phyloP scores from a whole-genome alignment of 2,113 vertebrate species.

The Hiodon tergisus region DNA sequence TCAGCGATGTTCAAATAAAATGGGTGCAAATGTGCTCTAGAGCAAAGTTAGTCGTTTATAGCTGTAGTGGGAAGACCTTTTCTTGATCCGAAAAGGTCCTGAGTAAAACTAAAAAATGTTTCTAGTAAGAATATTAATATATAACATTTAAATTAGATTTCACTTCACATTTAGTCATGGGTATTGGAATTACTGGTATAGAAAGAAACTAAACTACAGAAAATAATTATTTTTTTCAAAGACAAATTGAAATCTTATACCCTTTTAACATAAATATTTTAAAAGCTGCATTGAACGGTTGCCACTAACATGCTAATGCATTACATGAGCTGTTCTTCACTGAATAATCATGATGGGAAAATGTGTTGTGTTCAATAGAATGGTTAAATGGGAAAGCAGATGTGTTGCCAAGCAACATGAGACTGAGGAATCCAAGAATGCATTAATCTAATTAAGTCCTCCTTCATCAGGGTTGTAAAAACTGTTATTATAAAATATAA shows the following conservation, averaged over 20 bases:
- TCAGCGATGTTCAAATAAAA: neutral
- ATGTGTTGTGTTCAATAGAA: constrained; percentile 7
- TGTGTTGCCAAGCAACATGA: constrained; percentile 32
- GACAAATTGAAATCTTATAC: neutral
- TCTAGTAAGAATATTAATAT: no score
- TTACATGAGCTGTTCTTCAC: constrained; percentile 33
- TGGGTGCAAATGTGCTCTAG: constrained; percentile 34
- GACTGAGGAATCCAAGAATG: constrained; percentile 40
- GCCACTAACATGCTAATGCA: neutral
- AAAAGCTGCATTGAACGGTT: neutral
- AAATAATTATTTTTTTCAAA: neutral
- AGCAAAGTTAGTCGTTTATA: constrained; percentile 31
- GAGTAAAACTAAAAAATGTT: no score
- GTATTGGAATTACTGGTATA: no score
- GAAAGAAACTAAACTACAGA: no score
- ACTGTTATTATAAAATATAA: neutral
- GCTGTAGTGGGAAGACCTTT: neutral
- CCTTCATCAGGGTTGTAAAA: no score
- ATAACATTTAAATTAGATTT: no score
- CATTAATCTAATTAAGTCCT: neutral
- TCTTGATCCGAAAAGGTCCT: no score
- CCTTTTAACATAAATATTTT: neutral
- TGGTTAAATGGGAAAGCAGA: constrained; percentile 20
- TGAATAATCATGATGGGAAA: neutral
- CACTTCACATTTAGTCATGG: no score